A percentile compares a stretch with the other conserved stretches of the same genome.
Evolutionary conservation across 2,797 vertebrate species (phyloP).

Genomic region (Aphelocoma californica): DNA sequence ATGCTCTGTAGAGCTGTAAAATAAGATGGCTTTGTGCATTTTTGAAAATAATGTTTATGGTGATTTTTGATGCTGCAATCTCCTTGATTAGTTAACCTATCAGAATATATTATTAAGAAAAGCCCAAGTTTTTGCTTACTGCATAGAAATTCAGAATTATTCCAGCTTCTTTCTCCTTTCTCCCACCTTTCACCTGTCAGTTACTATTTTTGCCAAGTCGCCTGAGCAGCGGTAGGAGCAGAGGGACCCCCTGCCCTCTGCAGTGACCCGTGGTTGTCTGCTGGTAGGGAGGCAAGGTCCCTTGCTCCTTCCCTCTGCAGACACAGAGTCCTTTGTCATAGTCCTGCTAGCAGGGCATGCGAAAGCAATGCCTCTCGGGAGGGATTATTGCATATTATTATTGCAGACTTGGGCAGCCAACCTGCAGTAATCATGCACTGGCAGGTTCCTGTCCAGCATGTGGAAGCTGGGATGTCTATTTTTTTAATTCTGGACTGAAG

Average conservation of each 20-base stretch:
- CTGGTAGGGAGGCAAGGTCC: background rate
- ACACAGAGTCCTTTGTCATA: background rate
- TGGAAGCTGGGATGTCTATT: background rate
- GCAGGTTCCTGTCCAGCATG: background rate
- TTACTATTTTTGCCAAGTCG: background rate
- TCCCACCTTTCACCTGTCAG: background rate
- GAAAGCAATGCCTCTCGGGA: background rate
- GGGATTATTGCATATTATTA: background rate
- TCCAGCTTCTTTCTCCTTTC: background rate
- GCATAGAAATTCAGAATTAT: background rate
- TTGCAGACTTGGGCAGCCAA: background rate
- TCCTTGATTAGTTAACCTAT: background rate
- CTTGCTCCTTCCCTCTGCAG: background rate
- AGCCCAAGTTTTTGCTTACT: background rate
- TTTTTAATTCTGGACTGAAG: background rate
- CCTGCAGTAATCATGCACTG: background rate
- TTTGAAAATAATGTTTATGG: background rate
- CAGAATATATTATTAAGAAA: background rate
- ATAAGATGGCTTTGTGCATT: background rate
- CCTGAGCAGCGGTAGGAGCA: background rate
- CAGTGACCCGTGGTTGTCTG: fast-evolving
- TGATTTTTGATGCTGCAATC: background rate
- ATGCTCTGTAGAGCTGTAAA: background rate
- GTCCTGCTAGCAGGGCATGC: background rate
- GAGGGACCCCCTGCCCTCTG: background rate